These are phyloP conservation scores for Meghimatium bilineatum DNA, from an alignment of 2,888 invertebrate species.

Conservation along the genomic window DNA sequence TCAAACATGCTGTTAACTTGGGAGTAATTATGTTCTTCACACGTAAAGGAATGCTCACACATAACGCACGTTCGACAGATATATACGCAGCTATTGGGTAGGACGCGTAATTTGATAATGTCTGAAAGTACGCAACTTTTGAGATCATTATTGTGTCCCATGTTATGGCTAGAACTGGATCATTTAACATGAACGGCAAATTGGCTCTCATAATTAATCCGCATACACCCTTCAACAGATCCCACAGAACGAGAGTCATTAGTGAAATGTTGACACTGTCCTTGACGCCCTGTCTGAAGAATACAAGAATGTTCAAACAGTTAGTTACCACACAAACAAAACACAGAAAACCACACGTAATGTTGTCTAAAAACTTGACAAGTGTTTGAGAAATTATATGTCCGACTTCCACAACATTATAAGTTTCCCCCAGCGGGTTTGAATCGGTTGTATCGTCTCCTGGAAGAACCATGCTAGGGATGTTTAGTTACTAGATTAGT, in stretches of 20 bases:
- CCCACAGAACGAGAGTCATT: neutral
- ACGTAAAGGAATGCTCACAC: neutral
- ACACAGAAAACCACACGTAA: neutral
- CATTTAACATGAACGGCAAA: neutral
- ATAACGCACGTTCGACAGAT: neutral
- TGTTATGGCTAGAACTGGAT: neutral
- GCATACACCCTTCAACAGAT: neutral
- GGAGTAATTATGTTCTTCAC: neutral
- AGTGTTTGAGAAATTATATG: neutral
- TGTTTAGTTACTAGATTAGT: too few species aligned
- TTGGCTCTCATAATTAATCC: neutral
- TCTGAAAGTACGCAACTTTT: conserved; percentile 3
- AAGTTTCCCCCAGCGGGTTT: neutral
- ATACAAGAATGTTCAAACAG: neutral
- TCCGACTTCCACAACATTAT: neutral
- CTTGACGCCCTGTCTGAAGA: neutral
- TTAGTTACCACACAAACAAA: neutral
- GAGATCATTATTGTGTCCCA: neutral
- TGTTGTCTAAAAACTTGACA: neutral
- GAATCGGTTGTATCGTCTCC: neutral
- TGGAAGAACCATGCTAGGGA: neutral
- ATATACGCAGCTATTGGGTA: neutral
- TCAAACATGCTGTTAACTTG: neutral
- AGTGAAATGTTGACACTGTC: neutral
- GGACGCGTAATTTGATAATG: neutral